phyloP scores from a whole-genome alignment of 2,113 vertebrate genomes.

The Ariopsis seemanni region DNA sequence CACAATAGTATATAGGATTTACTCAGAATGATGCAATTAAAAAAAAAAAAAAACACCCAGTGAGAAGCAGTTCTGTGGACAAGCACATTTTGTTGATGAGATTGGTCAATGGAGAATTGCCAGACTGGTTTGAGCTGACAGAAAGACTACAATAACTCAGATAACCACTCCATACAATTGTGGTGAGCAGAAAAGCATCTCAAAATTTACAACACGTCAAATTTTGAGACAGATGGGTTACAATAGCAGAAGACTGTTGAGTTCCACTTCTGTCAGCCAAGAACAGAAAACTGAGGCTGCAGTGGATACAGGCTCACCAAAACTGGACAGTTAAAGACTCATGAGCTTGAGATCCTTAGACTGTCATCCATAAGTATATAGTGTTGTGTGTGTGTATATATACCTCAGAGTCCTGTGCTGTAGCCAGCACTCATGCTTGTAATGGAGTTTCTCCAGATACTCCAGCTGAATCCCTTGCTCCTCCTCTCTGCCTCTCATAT shows the following conservation, averaged over 20 bases:
- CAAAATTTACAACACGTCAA: not conserved
- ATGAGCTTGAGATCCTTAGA: not conserved
- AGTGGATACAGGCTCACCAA: not conserved
- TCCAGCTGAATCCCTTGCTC: conserved; percentile 91
- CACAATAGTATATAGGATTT: not conserved
- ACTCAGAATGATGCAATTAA: not conserved
- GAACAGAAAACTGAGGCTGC: not conserved
- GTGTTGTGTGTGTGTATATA: conserved; percentile 29
- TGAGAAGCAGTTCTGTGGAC: not conserved
- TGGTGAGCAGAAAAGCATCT: not conserved
- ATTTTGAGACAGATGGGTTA: not conserved
- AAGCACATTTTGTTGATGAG: not conserved
- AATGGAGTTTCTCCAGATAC: conserved; percentile 92
- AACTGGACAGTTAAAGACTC: not conserved
- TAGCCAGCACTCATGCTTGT: conserved; percentile 93
- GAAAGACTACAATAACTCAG: not conserved
- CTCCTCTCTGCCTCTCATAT: conserved; percentile 83
- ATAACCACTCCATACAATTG: too few species aligned
- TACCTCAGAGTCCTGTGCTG: conserved; percentile 86
- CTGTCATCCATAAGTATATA: not conserved
- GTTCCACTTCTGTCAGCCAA: not conserved
- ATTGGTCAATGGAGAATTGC: not conserved
- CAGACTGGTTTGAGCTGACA: not conserved
- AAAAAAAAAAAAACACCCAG: not conserved
- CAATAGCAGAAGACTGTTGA: not conserved